These are phyloP conservation scores for Lycaon pictus DNA, from an alignment of 2,113 vertebrate species.

Conservation along the genomic window DNA sequence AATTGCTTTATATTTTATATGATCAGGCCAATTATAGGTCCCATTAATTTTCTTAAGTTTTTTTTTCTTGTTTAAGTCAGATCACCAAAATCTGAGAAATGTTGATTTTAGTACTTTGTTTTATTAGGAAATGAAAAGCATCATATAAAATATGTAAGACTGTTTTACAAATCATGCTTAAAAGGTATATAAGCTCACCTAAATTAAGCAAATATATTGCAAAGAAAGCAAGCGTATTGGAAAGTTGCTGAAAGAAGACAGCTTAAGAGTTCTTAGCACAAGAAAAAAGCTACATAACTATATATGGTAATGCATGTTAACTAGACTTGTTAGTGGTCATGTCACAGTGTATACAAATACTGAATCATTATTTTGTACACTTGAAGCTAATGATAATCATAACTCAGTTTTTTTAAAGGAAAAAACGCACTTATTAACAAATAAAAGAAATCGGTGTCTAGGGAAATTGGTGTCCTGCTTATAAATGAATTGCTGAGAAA, in stretches of 20 bases:
- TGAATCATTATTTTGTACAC: background rate
- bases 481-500: background rate
- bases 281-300: background rate
- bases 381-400: background rate
- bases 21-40: background rate
- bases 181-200: background rate
- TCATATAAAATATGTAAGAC: background rate
- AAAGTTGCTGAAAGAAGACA: background rate
- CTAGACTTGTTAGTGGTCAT: background rate
- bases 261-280: background rate
- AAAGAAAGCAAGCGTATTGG: background rate
- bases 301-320: background rate
- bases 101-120: background rate
- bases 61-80: background rate
- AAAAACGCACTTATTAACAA: background rate
- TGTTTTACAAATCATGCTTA: background rate
- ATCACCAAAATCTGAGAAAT: conserved; percentile 16
- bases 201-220: background rate
- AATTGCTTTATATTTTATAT: background rate
- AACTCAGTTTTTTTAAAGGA: background rate
- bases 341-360: background rate
- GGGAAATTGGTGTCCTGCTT: background rate
- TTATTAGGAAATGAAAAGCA: conserved; percentile 9
- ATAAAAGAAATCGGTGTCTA: background rate
- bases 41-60: background rate